Percentiles rank a stretch among this genome's conserved stretches.
phyloP scores from a whole-genome alignment of 1,140 invertebrate species.

The Bombus waltoni region DNA sequence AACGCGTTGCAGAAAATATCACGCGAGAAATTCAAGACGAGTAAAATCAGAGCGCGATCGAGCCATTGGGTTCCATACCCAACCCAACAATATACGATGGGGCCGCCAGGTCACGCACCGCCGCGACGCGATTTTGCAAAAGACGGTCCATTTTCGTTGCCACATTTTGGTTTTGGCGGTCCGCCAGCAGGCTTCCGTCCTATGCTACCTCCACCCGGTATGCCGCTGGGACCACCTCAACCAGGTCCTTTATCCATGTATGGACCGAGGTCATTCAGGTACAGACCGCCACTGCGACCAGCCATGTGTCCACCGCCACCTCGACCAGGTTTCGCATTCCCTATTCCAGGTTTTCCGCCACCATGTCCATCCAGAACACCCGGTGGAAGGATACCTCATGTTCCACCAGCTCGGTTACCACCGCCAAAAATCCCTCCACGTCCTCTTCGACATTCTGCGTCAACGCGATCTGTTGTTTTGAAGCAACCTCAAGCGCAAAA shows the following conservation, averaged over 20 bases:
- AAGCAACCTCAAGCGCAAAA: constrained; percentile 28
- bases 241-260: constrained; percentile 54
- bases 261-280: constrained; percentile 55
- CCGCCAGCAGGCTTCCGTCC: constrained; percentile 57
- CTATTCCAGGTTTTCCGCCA: constrained; percentile 56
- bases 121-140: constrained; percentile 60
- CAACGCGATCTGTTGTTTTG: not conserved
- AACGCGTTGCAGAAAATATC: constrained; percentile 52
- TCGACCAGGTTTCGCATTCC: constrained; percentile 52
- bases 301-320: constrained; percentile 52
- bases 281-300: constrained; percentile 59
- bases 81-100: constrained; percentile 28
- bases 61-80: not conserved
- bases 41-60: constrained; percentile 21
- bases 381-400: constrained; percentile 56
- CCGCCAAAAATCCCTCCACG: constrained; percentile 62
- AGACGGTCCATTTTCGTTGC: constrained; percentile 48
- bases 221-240: constrained; percentile 25
- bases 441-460: constrained; percentile 27
- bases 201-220: constrained; percentile 53
- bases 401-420: constrained; percentile 49
- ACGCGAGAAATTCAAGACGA: constrained; percentile 61
- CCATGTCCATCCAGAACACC: constrained; percentile 50
- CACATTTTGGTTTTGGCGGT: constrained; percentile 57
- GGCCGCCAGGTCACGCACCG: constrained; percentile 41